These are phyloP conservation scores for Sebastes nivosus DNA, from an alignment of 2,797 vertebrate genomes.

Conservation along the genomic window DNA sequence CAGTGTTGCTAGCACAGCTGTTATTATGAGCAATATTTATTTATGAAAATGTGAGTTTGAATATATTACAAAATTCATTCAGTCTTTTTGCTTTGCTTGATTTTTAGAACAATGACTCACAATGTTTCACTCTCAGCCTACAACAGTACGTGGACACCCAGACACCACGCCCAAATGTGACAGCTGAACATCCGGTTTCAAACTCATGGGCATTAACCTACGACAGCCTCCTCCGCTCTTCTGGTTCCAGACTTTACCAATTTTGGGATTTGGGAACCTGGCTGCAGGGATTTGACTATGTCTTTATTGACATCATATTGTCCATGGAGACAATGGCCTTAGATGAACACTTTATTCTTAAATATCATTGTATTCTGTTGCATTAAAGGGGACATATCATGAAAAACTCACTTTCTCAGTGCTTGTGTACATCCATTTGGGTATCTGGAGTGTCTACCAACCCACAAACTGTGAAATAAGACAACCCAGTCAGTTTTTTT, in stretches of 20 bases:
- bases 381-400: too few relatives aligned
- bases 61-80: conserved; percentile 8
- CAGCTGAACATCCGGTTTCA: neutral
- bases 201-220: neutral
- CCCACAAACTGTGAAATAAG: too few relatives aligned
- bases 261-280: neutral
- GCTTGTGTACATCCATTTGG: too few relatives aligned
- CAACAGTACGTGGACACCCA: neutral
- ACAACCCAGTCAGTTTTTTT: too few relatives aligned
- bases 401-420: too few relatives aligned
- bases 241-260: neutral
- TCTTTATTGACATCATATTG: neutral
- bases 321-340: neutral
- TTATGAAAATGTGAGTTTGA: conserved; percentile 14
- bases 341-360: neutral
- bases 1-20: neutral
- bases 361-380: neutral
- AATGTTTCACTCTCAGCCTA: neutral
- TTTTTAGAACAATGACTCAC: neutral
- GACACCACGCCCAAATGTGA: neutral
- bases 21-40: conserved; percentile 4
- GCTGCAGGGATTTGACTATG: neutral
- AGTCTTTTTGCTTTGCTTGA: neutral
- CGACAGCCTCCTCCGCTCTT: neutral
- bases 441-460: too few relatives aligned